Evolutionary conservation across 2,113 vertebrate species (phyloP), one percentile per base, ranked within the genome.

Genomic region (Piprites chloris): DNA sequence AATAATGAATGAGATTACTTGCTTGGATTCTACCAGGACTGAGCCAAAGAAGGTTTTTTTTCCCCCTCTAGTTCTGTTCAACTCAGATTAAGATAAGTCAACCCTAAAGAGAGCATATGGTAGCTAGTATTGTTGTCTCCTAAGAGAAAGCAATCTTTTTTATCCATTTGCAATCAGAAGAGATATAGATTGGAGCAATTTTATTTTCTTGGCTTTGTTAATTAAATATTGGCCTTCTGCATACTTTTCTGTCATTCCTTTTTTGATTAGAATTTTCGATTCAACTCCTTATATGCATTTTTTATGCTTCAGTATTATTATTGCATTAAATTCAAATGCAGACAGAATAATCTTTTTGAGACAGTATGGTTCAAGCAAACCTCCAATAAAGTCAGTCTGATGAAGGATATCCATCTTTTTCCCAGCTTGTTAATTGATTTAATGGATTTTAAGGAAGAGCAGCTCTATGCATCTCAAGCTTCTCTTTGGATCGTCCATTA

Each of bases 301-400:
- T 94, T 85, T 65, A 90, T 67, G 35, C 33, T 69, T 89, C 42
- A 46, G 65, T 84, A 81, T 89, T 90, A 93, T 89, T 88, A 89
- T 32, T 84, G 10, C 65, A 92, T 90, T 89, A 93, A 89, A 85
- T 87, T 92, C 65, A 90, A 93, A 90, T 65, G 44, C 23, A 87
- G 68, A 71, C 14, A 74, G 47, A 42, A 79, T 80, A 93, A 92
- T 93, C 47, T 59, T 84, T 95, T 90, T 90, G 42, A 90, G 46
- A 39, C 41, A 42, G 49, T 62, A 77, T 56, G 33, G 35, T 67
- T 93, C 55, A 93, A 86, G 46, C 23, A 90, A 80, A 86, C 13
- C 18, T 77, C 24, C 85, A 90, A 71, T 86, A 77, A 80, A 76
- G 75, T 59, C 41, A 84, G 24, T 59, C 47, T 67, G 39, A 92